Evolutionary conservation across 2,888 invertebrate genomes (phyloP).

Genomic region (Watsonalla binaria): DNA sequence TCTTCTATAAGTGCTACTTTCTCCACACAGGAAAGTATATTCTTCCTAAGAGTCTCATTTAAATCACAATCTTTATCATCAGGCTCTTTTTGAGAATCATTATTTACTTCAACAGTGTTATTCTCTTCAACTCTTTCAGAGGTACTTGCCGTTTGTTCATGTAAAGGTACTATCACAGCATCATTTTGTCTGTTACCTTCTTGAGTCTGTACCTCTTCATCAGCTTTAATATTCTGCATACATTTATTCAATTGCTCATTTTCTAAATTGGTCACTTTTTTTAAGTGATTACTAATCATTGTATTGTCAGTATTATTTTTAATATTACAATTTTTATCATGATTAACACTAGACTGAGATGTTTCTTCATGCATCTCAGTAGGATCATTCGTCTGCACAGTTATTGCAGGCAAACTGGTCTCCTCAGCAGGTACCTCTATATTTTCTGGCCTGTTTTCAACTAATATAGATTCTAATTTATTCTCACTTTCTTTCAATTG

Average conservation of each 20-base stretch:
- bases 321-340: constrained; percentile 34
- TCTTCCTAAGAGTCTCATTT: constrained; percentile 59
- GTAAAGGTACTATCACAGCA: constrained; percentile 8
- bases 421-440: constrained; percentile 55
- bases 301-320: constrained; percentile 41
- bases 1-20: constrained; percentile 68
- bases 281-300: constrained; percentile 47
- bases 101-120: constrained; percentile 24
- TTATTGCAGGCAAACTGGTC: constrained; percentile 18
- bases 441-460: constrained; percentile 53
- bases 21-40: constrained; percentile 67
- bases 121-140: constrained; percentile 17
- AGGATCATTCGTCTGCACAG: constrained; percentile 21
- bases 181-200: constrained; percentile 23
- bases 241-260: constrained; percentile 70
- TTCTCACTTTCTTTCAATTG: constrained; percentile 84
- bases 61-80: constrained; percentile 47
- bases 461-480: constrained; percentile 80
- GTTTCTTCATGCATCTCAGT: constrained; percentile 20
- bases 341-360: constrained; percentile 20
- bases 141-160: constrained; percentile 11
- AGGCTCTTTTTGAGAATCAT: constrained; percentile 28
- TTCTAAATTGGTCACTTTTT: constrained; percentile 68
- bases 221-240: constrained; percentile 40
- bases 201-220: constrained; percentile 33